phyloP scores from a whole-genome alignment of 1,140 invertebrate species.

The Penaeus indicus region DNA sequence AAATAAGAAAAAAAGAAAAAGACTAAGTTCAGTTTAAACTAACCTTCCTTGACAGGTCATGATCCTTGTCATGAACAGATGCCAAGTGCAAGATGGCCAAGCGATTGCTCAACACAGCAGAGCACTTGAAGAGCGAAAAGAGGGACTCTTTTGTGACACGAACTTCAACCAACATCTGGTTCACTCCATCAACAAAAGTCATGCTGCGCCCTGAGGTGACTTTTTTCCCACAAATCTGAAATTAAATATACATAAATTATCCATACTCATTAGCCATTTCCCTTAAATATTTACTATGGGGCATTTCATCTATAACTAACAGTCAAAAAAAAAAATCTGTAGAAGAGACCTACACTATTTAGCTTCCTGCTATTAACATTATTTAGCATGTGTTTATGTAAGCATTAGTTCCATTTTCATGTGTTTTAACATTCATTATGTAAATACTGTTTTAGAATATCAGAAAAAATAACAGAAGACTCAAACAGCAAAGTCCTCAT shows the following conservation, averaged over 20 bases:
- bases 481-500: no score
- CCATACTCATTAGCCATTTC: no score
- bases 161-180: conserved; percentile 54
- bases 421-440: no score
- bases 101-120: conserved; percentile 49
- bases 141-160: conserved; percentile 65
- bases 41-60: conserved; percentile 64
- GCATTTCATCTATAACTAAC: no score
- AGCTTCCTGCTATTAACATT: no score
- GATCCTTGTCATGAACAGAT: conserved; percentile 63
- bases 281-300: no score
- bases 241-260: not conserved
- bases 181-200: conserved; percentile 55
- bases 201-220: conserved; percentile 51
- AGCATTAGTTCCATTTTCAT: no score
- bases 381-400: no score
- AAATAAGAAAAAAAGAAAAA: not conserved
- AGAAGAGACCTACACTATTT: no score
- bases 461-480: no score
- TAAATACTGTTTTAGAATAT: no score
- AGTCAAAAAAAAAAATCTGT: no score
- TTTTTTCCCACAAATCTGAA: conserved; percentile 38
- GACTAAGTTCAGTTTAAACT: not conserved
- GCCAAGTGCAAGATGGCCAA: conserved; percentile 62
- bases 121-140: conserved; percentile 61